A percentile compares a stretch with the other conserved stretches of the same genome.
phyloP scores from a whole-genome alignment of 2,797 vertebrate genomes.

The Uromys caudimaculatus region DNA sequence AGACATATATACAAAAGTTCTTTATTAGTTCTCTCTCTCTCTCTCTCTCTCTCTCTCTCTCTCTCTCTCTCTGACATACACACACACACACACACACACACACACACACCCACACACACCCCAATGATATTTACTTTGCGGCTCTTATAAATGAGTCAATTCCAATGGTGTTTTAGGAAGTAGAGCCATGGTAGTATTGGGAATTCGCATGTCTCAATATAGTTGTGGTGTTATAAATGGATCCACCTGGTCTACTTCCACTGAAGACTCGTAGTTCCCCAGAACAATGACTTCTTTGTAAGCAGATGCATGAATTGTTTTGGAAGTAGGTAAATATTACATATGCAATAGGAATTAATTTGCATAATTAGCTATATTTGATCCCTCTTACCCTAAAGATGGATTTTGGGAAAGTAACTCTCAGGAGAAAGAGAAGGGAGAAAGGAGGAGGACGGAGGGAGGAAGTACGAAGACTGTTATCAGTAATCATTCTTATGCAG shows the following conservation, averaged over 20 bases:
- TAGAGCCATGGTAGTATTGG: background rate
- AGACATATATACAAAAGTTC: background rate
- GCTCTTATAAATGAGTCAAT: slow-evolving; percentile 8
- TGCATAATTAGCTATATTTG: background rate
- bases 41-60: too few relatives aligned
- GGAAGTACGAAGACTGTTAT: background rate
- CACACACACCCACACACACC: background rate
- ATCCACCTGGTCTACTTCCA: background rate
- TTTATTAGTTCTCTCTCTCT: background rate
- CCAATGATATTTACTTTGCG: slow-evolving; percentile 8
- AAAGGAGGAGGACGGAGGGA: background rate
- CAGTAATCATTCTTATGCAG: background rate
- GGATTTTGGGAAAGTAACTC: background rate
- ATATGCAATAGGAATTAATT: background rate
- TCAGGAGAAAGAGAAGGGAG: background rate
- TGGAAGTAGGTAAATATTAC: background rate
- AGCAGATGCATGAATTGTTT: background rate
- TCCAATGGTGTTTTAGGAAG: slow-evolving; percentile 29
- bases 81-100: too few relatives aligned
- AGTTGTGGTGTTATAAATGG: background rate
- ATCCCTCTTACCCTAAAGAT: background rate
- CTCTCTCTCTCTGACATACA: too few relatives aligned
- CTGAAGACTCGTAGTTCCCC: background rate
- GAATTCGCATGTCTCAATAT: background rate
- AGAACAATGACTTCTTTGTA: background rate